phyloP scores from a whole-genome alignment of 2,797 vertebrate species.

The Spea hammondii region DNA sequence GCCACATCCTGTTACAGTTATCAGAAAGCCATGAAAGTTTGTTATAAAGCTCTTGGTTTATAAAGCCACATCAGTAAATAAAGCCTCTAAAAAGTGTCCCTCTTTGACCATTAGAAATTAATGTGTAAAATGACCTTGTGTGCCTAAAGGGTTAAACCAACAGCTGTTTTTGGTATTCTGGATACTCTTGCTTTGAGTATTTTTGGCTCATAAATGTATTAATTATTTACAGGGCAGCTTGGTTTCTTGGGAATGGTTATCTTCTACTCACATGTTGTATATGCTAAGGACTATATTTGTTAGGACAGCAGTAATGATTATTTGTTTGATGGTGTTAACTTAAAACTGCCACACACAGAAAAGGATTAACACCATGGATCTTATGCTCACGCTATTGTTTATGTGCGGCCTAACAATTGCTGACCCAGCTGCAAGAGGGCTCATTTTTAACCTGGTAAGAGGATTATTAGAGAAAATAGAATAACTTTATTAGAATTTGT shows the following conservation, averaged over 20 bases:
- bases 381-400: conserved; percentile 6
- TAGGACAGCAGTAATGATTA: not conserved
- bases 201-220: too few species aligned
- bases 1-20: too few species aligned
- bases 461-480: not conserved
- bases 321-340: not conserved
- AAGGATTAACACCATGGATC: not conserved
- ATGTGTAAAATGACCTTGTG: too few species aligned
- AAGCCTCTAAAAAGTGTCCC: too few species aligned
- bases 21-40: too few species aligned
- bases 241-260: conserved; percentile 4
- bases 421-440: not conserved
- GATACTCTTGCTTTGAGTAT: too few species aligned
- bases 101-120: too few species aligned
- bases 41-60: too few species aligned
- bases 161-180: too few species aligned
- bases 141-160: too few species aligned
- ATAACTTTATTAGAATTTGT: not conserved
- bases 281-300: conserved; percentile 8
- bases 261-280: conserved; percentile 1
- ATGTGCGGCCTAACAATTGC: not conserved
- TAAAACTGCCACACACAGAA: not conserved
- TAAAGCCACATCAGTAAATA: too few species aligned
- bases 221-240: too few species aligned
- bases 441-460: conserved; percentile 33